These are phyloP conservation scores for Balaenoptera acutorostrata DNA, from an alignment of 2,113 vertebrate species.

Conservation along the genomic window DNA sequence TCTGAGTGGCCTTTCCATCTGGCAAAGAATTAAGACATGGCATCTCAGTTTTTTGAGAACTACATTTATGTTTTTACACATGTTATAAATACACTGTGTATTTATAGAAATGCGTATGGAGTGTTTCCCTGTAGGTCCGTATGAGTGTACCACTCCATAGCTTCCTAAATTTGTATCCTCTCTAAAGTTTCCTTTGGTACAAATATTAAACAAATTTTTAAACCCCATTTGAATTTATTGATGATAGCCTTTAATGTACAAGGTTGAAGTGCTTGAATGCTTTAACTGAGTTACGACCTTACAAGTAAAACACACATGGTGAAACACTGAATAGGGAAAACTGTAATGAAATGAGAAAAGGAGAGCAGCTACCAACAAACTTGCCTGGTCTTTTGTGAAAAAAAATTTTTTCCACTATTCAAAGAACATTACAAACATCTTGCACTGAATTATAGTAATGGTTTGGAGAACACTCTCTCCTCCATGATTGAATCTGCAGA, in stretches of 20 bases:
- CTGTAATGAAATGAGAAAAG: neutral
- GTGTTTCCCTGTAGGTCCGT: neutral
- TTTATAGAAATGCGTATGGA: neutral
- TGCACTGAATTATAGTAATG: neutral
- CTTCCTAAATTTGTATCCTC: neutral
- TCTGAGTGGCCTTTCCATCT: neutral
- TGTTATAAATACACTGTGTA: neutral
- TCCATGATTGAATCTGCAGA: neutral
- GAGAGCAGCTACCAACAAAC: neutral
- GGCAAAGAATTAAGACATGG: neutral
- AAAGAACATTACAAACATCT: neutral
- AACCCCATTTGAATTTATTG: slow-evolving; percentile 47
- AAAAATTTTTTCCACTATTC: neutral
- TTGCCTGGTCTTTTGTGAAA: neutral
- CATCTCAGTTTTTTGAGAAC: neutral
- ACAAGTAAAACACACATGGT: neutral
- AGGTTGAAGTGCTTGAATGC: neutral
- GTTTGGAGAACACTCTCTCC: neutral
- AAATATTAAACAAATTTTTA: neutral
- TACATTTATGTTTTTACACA: neutral
- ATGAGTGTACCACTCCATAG: neutral
- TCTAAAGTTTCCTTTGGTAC: neutral
- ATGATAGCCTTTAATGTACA: slow-evolving; percentile 32
- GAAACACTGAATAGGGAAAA: neutral
- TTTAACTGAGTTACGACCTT: slow-evolving; percentile 29